phyloP scores from a whole-genome alignment of 2,113 vertebrate genomes.

The Sciurus niger region DNA sequence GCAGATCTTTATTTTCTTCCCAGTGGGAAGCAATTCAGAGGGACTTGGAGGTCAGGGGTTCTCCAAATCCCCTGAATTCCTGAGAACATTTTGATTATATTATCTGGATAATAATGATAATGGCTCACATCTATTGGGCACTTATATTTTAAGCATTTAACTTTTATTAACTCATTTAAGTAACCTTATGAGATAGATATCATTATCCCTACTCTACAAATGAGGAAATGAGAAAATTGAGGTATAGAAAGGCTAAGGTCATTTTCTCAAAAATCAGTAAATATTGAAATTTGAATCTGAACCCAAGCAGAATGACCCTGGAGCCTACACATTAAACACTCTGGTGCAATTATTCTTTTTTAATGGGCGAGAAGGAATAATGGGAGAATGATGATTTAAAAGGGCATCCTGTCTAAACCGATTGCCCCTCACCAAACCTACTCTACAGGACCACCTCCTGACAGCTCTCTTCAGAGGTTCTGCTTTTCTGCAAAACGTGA shows the following conservation, averaged over 20 bases:
- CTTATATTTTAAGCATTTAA: slow-evolving; percentile 55
- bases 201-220: slow-evolving; percentile 50
- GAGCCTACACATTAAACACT: background rate
- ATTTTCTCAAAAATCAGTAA: slow-evolving; percentile 51
- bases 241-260: background rate
- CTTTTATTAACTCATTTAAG: slow-evolving; percentile 61
- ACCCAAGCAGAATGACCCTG: background rate
- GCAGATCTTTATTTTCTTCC: slow-evolving; percentile 71
- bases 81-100: slow-evolving; percentile 56
- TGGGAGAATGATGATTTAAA: background rate
- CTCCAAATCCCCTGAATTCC: slow-evolving; percentile 55
- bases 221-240: slow-evolving; percentile 14
- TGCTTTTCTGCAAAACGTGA: background rate
- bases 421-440: background rate
- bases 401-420: background rate
- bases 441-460: background rate
- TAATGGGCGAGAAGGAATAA: background rate
- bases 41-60: slow-evolving; percentile 40
- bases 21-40: slow-evolving; percentile 24
- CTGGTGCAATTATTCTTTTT: background rate
- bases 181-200: background rate
- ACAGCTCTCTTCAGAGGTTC: background rate
- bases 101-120: slow-evolving; percentile 34
- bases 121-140: slow-evolving; percentile 7
- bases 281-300: slow-evolving; percentile 53